A percentile compares a stretch with the other conserved stretches of the same genome.
These are phyloP conservation scores for Meloe dianella DNA, from an alignment of 2,888 invertebrate species.

Conservation along the genomic window DNA sequence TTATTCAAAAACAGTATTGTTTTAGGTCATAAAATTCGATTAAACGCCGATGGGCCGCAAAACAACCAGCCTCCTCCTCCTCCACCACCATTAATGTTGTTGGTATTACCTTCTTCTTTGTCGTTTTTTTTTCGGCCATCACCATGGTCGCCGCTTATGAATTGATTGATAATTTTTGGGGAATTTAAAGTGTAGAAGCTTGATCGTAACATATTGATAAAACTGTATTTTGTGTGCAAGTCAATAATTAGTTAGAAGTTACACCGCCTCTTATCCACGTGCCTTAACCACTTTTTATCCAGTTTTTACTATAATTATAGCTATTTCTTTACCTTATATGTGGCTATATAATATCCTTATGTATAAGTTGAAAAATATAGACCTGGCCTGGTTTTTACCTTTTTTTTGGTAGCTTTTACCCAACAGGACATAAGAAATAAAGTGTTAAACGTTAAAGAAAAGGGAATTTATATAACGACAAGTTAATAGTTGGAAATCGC, in stretches of 20 bases:
- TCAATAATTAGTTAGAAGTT: slow-evolving; percentile 53
- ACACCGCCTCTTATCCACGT: slow-evolving; percentile 50
- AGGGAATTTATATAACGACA: slow-evolving; percentile 42
- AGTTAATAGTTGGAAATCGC: slow-evolving; percentile 44
- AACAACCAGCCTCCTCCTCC: not conserved
- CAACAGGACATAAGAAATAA: not conserved
- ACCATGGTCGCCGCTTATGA: not conserved
- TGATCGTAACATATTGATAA: slow-evolving; percentile 51
- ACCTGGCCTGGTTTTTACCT: slow-evolving; percentile 37
- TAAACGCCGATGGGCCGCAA: not conserved
- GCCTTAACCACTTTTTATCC: slow-evolving; percentile 55
- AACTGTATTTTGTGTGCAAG: slow-evolving; percentile 44
- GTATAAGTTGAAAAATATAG: not conserved
- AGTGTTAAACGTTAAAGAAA: not conserved
- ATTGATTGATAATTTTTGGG: slow-evolving; percentile 15
- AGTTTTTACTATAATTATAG: slow-evolving; percentile 60
- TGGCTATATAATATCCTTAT: not conserved
- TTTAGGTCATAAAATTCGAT: not conserved
- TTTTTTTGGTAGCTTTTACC: slow-evolving; percentile 19
- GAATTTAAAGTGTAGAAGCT: slow-evolving; percentile 51
- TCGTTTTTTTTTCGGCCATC: not conserved
- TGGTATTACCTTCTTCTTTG: not conserved
- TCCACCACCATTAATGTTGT: not conserved
- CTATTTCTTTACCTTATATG: slow-evolving; percentile 47
- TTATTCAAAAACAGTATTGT: no score